Conservation (phyloP, 2,888 invertebrate genomes). For the Mycogona germanica region DNA sequence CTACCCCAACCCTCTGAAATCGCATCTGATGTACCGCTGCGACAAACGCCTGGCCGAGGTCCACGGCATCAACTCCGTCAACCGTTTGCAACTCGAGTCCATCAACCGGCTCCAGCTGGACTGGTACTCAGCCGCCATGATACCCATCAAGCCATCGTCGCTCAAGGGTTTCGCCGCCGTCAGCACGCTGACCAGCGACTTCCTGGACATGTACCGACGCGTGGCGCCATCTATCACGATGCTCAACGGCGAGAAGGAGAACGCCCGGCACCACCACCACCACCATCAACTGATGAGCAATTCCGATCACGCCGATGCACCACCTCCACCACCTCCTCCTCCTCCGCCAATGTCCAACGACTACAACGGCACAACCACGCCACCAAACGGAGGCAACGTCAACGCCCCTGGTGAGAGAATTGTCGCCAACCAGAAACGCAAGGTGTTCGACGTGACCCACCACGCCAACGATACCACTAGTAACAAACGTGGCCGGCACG, state of each 20-base stretch:
- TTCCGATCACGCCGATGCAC: too few relatives aligned
- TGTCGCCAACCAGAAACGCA: too few relatives aligned
- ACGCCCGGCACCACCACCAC: background rate
- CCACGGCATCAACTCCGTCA: constrained; percentile 13
- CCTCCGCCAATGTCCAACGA: too few relatives aligned
- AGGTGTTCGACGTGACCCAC: too few relatives aligned
- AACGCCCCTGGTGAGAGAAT: too few relatives aligned
- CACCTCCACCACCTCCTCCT: too few relatives aligned
- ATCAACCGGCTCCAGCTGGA: constrained; percentile 14
- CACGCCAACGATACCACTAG: too few relatives aligned
- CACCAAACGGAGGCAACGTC: background rate
- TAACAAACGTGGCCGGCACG: too few relatives aligned
- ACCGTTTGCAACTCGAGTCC: constrained; percentile 16
- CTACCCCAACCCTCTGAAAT: constrained; percentile 18
- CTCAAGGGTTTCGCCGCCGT: constrained; percentile 10
- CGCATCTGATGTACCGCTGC: constrained; percentile 20
- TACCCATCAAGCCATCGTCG: constrained; percentile 1
- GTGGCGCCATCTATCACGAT: background rate
- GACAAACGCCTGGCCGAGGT: constrained; percentile 17
- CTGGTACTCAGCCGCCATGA: constrained; percentile 7
- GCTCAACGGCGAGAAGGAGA: constrained; percentile 4
- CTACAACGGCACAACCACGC: background rate
- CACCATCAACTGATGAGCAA: too few relatives aligned
- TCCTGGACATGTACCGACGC: constrained; percentile 7
- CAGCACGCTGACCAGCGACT: constrained; percentile 1